phyloP scores from a whole-genome alignment of 37 sponge, comb jelly and placozoan genomes.

The Dysidea cf. avara region DNA sequence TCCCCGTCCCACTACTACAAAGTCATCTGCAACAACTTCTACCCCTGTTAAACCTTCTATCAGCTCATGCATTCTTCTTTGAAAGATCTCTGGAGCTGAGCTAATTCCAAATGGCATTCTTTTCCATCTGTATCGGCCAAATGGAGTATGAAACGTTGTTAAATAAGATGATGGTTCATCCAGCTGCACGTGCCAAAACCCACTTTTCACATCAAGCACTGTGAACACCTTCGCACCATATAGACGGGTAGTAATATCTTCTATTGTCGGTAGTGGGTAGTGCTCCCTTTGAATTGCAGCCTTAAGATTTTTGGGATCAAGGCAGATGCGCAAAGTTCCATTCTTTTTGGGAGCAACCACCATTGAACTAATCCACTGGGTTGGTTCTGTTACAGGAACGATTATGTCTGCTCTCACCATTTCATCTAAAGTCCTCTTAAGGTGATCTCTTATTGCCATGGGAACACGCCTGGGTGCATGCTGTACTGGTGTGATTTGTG shows the following conservation, averaged over 20 bases:
- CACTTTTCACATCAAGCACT: slow-evolving; percentile 31
- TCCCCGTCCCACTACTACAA: too few species aligned
- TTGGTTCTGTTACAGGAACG: too few species aligned
- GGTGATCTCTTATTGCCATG: slow-evolving; percentile 29
- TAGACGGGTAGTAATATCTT: slow-evolving; percentile 34
- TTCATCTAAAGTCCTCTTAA: too few species aligned
- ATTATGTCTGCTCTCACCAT: too few species aligned
- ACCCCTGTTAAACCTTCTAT: too few species aligned
- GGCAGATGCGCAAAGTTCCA: slow-evolving; percentile 7
- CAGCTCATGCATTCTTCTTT: slow-evolving; percentile 32
- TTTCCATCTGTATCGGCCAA: too few species aligned
- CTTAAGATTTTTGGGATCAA: too few species aligned
- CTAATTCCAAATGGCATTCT: slow-evolving; percentile 40
- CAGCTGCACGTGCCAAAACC: slow-evolving; percentile 63
- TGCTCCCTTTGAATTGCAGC: too few species aligned
- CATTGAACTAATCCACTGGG: slow-evolving; percentile 48
- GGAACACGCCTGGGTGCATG: slow-evolving; percentile 44
- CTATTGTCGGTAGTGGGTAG: slow-evolving; percentile 31
- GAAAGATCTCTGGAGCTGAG: too few species aligned
- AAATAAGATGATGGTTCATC: too few species aligned
- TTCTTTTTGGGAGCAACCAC: slow-evolving; percentile 11
- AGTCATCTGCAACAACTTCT: too few species aligned
- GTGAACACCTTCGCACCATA: too few species aligned
- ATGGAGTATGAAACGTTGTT: slow-evolving; percentile 66
- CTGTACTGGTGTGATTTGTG: slow-evolving; percentile 21